A percentile compares a stretch with the other conserved stretches of the same genome.
Conservation (phyloP, 2,113 vertebrate species). For the Phoenicopterus ruber region DNA sequence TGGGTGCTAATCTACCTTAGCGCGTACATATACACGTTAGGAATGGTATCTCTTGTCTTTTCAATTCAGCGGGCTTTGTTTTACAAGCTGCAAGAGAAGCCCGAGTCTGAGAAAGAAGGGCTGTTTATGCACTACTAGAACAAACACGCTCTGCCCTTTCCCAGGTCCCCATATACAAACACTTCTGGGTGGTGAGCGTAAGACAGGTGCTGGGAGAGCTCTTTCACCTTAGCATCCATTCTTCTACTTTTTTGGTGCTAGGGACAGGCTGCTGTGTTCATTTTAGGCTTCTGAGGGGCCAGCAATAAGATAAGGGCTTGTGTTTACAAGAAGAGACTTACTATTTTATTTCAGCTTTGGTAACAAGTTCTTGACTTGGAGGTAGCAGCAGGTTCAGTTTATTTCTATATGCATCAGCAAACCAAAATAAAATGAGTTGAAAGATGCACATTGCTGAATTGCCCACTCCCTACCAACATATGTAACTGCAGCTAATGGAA, state of each 20-base stretch:
- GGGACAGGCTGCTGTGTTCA: not conserved
- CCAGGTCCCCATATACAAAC: rapidly evolving
- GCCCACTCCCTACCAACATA: slow-evolving; percentile 13
- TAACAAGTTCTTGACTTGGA: slow-evolving; percentile 39
- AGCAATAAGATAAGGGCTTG: not conserved
- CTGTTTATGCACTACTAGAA: not conserved
- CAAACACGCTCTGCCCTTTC: not conserved
- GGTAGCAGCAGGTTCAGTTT: slow-evolving; percentile 48
- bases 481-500: not conserved
- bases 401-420: slow-evolving; percentile 34
- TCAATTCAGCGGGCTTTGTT: not conserved
- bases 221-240: not conserved
- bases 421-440: slow-evolving; percentile 18
- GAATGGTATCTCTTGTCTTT: not conserved
- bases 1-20: not conserved
- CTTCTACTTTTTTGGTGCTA: not conserved
- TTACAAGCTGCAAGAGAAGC: not conserved
- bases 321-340: not conserved
- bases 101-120: not conserved
- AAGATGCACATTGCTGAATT: not conserved
- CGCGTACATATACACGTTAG: not conserved
- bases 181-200: not conserved
- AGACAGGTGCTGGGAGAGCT: not conserved
- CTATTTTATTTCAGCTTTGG: slow-evolving; percentile 34
- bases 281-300: not conserved